Percentiles rank a stretch among this genome's conserved stretches.
Conservation (phyloP, 2,113 vertebrate species). For the Falcunculus frontatus region DNA sequence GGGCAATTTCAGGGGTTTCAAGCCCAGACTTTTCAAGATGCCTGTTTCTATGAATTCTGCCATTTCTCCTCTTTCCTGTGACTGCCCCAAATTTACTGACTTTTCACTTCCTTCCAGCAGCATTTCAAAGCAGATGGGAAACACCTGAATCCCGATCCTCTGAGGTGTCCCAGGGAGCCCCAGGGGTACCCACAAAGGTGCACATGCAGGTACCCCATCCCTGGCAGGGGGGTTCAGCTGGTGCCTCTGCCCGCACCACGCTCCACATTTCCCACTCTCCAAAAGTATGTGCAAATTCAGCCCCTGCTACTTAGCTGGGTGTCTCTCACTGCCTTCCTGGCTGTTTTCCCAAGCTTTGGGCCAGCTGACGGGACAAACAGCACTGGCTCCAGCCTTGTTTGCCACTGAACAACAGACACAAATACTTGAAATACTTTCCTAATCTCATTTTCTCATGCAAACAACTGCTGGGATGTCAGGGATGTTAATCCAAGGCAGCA, state of each 20-base stretch:
- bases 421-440: constrained; percentile 31
- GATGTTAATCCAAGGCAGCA: not conserved
- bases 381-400: not conserved
- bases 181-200: not conserved
- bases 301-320: not conserved
- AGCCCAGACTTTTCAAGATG: not conserved
- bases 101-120: not conserved
- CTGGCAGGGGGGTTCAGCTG: not conserved
- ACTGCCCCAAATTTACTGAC: not conserved
- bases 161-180: not conserved
- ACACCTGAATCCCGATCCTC: not conserved
- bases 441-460: constrained; percentile 39
- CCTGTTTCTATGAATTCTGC: not conserved
- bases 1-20: not conserved
- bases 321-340: not conserved
- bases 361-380: not conserved
- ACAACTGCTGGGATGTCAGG: not conserved
- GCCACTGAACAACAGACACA: not conserved
- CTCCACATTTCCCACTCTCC: not conserved
- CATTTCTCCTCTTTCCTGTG: not conserved
- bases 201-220: not conserved
- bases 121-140: not conserved
- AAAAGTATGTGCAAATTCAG: not conserved
- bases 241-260: not conserved
- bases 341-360: constrained; percentile 20